Evolutionary conservation across 2,797 vertebrate genomes (phyloP), one percentile per base, ranked within the genome.

Genomic region (Okamejei kenojei): DNA sequence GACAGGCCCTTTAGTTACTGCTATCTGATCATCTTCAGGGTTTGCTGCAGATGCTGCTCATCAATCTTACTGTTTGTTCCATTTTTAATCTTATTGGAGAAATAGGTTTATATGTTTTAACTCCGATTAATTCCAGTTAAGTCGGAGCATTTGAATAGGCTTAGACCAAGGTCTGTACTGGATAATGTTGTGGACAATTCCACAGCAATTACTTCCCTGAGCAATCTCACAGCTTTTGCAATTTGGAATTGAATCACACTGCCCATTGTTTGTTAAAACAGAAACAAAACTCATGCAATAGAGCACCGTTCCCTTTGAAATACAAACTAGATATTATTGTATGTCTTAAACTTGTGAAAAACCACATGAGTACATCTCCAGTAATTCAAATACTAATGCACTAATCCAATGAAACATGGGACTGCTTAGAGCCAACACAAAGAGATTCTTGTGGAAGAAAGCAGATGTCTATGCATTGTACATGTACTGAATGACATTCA

Each of bases 31-130:
- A 61, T 88, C 15, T 21, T 65, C 21, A 17, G 5, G 17, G n/a
- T 65, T 13, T 65, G 9, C 32, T 35, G 29, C 35, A n/a, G 29
- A 1, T 8, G 54, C 54, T 84, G 29, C 10, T 17, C 63, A 17
- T 35, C n/a, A 88, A 68, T 88, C 2, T 88, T 88, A 65, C n/a
- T 88, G 65, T 54, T 88, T 65, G n/a, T 88, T 88, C 9, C 84
- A 65, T 7, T 88, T 21, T 78, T 88, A 35, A 32, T 68, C 17
- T 9, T 17, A 17, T 35, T 88, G 61, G 61, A 32, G n/a, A 88
- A 68, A 29, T 82, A 13, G 9, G 9, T 13, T 0, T 32, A 32
- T 13, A 6, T 74, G 7, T 32, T 78, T 35, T 78, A 32, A 78
- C 11, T 78, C 77, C 45, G 6, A 3, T 54, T 7, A 32, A 78